Evolutionary conservation across 1,140 invertebrate genomes (phyloP), one percentile per base, ranked within the genome.

Genomic region (Leptoteleia sp.): DNA sequence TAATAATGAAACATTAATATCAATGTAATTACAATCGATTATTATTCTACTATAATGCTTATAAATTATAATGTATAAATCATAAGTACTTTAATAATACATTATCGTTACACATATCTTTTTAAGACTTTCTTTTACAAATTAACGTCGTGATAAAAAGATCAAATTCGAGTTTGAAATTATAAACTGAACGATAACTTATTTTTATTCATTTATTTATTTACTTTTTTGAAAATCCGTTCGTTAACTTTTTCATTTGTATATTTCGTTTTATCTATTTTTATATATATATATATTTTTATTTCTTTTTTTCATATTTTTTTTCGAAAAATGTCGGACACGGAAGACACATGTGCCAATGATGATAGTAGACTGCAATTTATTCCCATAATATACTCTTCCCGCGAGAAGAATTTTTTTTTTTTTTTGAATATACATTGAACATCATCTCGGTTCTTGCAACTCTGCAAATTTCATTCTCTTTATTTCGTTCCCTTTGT

Each of bases 1-100:
- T 76, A 55, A 76, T 76, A 76, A 76, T 76, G 64, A 76, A 76
- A 76, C 72, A 76, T 76, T 68, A 68, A 76, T 76, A 76, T 68
- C 48, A 76, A 68, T 76, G 48, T 76, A 76, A 76, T 76, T 76
- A 76, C 72, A 76, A 68, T 76, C 31, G 72, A 68, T 76, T 76
- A 61, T 61, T 76, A 64, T 62, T 71, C 65, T 77, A 71, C 54
- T 43, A 52, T 77, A 65, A 71, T 71, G 5, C 75, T 64, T 71
- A 70, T 43, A 77, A 71, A 67, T 67, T 13, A 82, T 48, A 77
- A 76, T 71, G 42, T 64, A 61, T 55, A 70, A 79, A 68, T 71
- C 38, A 70, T 79, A 54, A 79, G 57, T 62, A 17, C 59, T 45
- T 73, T 25, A 57, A 62, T 55, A 65, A 61, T 64, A 72, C 42